phyloP scores from a whole-genome alignment of 1,140 invertebrate species.

The Triops cancriformis region DNA sequence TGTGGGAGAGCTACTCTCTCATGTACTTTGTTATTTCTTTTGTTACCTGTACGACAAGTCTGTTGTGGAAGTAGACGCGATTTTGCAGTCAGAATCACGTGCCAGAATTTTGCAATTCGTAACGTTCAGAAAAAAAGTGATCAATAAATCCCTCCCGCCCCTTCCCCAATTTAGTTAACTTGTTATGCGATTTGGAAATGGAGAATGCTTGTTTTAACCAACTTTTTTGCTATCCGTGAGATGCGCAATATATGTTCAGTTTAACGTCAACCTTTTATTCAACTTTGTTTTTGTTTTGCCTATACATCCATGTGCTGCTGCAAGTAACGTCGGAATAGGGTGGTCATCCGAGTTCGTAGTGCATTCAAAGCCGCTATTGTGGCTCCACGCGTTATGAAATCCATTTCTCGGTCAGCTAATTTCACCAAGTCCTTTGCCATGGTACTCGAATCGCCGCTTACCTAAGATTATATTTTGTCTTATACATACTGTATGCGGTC shows the following conservation, averaged over 20 bases:
- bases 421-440: slow-evolving; percentile 9
- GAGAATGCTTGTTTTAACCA: background rate
- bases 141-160: background rate
- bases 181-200: background rate
- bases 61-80: slow-evolving; percentile 5
- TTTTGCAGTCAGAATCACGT: background rate
- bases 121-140: background rate
- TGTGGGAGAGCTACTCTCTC: background rate
- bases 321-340: background rate
- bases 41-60: background rate
- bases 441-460: background rate
- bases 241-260: background rate
- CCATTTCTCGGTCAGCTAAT: background rate
- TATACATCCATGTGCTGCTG: background rate
- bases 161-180: background rate
- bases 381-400: background rate
- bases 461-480: background rate
- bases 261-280: background rate
- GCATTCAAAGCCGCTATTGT: background rate
- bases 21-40: background rate
- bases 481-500: too few species aligned
- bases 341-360: background rate
- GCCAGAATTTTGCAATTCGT: background rate
- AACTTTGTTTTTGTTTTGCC: too few species aligned
- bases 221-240: background rate